These are phyloP conservation scores for Agrypnia vestita DNA, from an alignment of 1,140 invertebrate species.

Conservation along the genomic window DNA sequence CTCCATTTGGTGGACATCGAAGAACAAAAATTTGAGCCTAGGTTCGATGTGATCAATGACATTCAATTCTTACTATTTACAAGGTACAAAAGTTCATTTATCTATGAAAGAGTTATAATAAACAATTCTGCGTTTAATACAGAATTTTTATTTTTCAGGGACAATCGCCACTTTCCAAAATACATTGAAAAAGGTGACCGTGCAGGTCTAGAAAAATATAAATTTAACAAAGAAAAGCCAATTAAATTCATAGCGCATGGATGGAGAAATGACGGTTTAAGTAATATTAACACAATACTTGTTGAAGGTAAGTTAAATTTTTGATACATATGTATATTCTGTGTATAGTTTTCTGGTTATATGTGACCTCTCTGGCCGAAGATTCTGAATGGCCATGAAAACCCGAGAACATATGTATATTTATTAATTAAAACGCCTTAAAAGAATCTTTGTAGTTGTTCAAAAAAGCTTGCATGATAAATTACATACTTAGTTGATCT, in stretches of 20 bases:
- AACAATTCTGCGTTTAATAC: neutral
- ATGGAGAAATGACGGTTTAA: conserved; percentile 40
- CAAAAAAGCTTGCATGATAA: too few relatives aligned
- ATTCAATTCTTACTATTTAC: conserved; percentile 44
- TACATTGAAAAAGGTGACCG: conserved; percentile 1
- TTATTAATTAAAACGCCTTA: too few relatives aligned
- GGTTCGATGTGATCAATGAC: neutral
- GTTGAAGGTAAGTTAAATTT: conserved; percentile 29
- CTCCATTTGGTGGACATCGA: conserved; percentile 36
- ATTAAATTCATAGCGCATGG: conserved; percentile 53
- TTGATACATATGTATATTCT: too few relatives aligned
- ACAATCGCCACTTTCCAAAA: conserved; percentile 25
- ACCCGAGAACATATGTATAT: too few relatives aligned
- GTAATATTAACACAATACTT: conserved; percentile 26
- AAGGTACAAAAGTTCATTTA: conserved; percentile 24
- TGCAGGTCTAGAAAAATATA: conserved; percentile 1
- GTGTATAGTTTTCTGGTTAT: too few relatives aligned
- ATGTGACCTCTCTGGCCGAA: too few relatives aligned
- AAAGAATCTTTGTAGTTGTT: too few relatives aligned
- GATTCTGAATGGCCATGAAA: too few relatives aligned
- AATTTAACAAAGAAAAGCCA: conserved; percentile 42
- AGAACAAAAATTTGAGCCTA: neutral
- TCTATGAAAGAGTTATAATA: neutral
- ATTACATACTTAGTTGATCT: conserved; percentile 6
- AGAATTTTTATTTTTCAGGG: conserved; percentile 21